These are phyloP conservation scores for Neodiprion fabricii DNA, from an alignment of 1,140 invertebrate species.

Conservation along the genomic window DNA sequence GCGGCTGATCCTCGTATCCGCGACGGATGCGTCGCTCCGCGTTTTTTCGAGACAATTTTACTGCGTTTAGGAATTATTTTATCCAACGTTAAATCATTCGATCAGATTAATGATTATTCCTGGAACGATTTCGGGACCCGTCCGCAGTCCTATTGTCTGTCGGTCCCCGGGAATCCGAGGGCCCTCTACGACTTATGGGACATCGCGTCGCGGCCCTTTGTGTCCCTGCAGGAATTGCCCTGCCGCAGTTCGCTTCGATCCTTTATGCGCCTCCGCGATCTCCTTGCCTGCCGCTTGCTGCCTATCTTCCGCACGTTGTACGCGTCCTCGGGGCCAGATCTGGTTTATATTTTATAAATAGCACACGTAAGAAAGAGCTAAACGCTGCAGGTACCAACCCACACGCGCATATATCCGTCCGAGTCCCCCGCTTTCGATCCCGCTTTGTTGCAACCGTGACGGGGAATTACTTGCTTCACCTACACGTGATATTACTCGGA, in stretches of 20 bases:
- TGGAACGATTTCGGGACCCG: slow-evolving; percentile 25
- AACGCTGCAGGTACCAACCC: not conserved
- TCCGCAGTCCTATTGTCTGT: slow-evolving; percentile 27
- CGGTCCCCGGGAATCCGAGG: slow-evolving; percentile 10
- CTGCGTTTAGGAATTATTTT: slow-evolving; percentile 33
- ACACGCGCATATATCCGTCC: too few species aligned
- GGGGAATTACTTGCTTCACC: too few species aligned
- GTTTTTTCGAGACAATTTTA: slow-evolving; percentile 21
- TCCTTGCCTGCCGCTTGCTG: not conserved
- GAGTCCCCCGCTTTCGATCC: too few species aligned
- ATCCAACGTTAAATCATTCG: slow-evolving; percentile 32
- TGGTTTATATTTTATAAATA: slow-evolving; percentile 8
- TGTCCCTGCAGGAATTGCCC: slow-evolving; percentile 16
- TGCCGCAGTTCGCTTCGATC: not conserved
- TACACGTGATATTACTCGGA: too few species aligned
- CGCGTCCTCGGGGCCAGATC: slow-evolving; percentile 6
- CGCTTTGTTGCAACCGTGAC: too few species aligned
- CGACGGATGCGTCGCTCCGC: slow-evolving; percentile 14
- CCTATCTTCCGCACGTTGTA: not conserved
- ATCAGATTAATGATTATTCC: slow-evolving; percentile 38
- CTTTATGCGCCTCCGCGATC: not conserved
- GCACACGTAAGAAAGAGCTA: slow-evolving; percentile 1
- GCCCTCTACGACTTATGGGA: slow-evolving; percentile 34
- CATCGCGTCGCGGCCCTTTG: slow-evolving; percentile 31
- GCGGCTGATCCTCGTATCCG: slow-evolving; percentile 18